Evolutionary conservation across 1,140 invertebrate species (phyloP), one percentile per base, ranked within the genome.

Genomic region (Anadara kagoshimensis): DNA sequence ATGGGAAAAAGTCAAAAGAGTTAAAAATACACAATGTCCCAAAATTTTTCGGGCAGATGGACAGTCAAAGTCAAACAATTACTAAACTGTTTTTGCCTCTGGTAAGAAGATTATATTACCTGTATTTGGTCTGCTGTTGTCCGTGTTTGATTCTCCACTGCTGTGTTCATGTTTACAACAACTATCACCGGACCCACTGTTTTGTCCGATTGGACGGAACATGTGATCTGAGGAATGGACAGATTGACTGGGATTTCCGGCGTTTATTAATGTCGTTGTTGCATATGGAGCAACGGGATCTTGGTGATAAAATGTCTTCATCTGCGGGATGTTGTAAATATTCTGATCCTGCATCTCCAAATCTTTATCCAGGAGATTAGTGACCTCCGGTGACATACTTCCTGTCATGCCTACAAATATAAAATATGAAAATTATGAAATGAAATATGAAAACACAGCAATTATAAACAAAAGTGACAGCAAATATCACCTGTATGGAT

Each of bases 281-380:
- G 95, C 95, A 84, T 96, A 96, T 0, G 95, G 95, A 8, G 94
- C 94, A 24, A 87, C 85, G 0, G 94, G 94, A 73, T 83, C 81
- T 22, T 80, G 73, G 73, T 94, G 94, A 86, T 95, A 95, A 83
- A 95, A 96, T 0, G 94, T 95, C 14, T 93, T 94, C 70, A 95
- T 81, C 59, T 87, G 83, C 5, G 84, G 82, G 24, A 83, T 70
- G 51, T 86, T 86, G 54, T 87, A 87, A 12, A 83, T 75, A 70
- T 80, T 80, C 49, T 80, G 73, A 24, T 75, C 79, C 64, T 69
- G 73, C 62, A 66, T 75, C 44, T 75, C 69, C 36, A 75, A 61
- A 43, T 83, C 79, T 53, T 82, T 82, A 45, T 84, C 83, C 57
- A 83, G 62, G 20, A 86, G 73, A 49, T 80, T 82, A 1, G 85